A percentile compares a stretch with the other conserved stretches of the same genome.
phyloP scores from a whole-genome alignment of 2,113 vertebrate genomes.

The Chrysochloris asiatica region DNA sequence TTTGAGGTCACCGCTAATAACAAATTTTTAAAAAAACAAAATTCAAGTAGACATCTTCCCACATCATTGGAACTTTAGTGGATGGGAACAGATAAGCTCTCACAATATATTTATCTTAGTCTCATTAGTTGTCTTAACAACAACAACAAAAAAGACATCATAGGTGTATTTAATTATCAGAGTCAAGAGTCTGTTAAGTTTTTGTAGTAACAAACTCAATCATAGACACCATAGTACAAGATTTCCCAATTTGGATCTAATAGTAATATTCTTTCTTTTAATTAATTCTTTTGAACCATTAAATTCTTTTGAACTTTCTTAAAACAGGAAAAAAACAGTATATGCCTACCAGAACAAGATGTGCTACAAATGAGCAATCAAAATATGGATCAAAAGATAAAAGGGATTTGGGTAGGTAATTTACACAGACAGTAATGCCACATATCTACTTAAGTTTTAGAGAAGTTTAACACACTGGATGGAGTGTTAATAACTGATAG shows the following conservation, averaged over 20 bases:
- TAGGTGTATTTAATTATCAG: background rate
- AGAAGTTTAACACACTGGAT: background rate
- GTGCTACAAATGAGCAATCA: conserved; percentile 68
- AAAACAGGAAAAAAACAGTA: conserved; percentile 74
- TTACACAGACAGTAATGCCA: conserved; percentile 51
- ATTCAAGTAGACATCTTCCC: too few species aligned
- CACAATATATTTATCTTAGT: too few species aligned
- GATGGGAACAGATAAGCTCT: too few species aligned
- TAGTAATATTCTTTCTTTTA: conserved; percentile 23
- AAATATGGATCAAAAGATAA: conserved; percentile 75
- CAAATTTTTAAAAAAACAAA: too few species aligned
- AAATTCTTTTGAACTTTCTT: conserved; percentile 72
- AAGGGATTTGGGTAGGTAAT: conserved; percentile 74
- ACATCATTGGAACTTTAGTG: too few species aligned
- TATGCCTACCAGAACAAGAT: conserved; percentile 64
- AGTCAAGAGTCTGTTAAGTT: conserved; percentile 10
- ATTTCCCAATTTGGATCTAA: conserved; percentile 17
- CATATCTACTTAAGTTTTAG: conserved; percentile 48
- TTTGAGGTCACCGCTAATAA: too few species aligned
- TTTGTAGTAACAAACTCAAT: conserved; percentile 12
- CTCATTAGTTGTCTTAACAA: too few species aligned
- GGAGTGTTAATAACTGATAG: background rate
- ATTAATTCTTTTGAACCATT: conserved; percentile 63
- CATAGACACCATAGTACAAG: background rate
- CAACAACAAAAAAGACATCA: too few species aligned